phyloP scores from a whole-genome alignment of 2,113 vertebrate genomes.

The Hyaena hyaena region DNA sequence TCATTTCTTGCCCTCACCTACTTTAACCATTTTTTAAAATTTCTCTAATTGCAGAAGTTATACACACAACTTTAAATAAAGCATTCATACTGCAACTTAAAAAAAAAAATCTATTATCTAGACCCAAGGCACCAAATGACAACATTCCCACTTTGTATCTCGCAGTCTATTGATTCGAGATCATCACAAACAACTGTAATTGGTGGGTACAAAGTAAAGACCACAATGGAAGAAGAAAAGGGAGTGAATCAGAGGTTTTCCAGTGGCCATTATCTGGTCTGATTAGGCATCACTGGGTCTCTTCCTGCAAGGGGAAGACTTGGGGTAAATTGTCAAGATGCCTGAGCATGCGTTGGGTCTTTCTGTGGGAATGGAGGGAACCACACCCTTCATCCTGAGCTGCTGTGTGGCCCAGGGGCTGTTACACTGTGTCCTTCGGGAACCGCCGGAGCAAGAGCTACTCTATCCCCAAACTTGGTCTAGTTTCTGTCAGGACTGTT shows the following conservation, averaged over 20 bases:
- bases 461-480: neutral
- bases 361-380: neutral
- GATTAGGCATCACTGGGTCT: neutral
- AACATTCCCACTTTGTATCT: neutral
- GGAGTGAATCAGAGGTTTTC: neutral
- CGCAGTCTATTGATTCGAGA: neutral
- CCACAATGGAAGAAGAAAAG: neutral
- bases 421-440: too few species aligned
- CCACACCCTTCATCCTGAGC: too few species aligned
- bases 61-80: neutral
- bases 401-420: rapidly evolving
- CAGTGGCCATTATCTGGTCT: neutral
- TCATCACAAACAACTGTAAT: neutral
- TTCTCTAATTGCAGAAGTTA: neutral
- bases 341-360: neutral
- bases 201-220: neutral
- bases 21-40: constrained; percentile 9
- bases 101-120: constrained; percentile 5
- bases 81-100: neutral
- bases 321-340: neutral
- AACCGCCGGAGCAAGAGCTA: neutral
- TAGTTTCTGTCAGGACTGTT: neutral
- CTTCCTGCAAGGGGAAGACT: neutral
- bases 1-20: neutral
- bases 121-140: neutral